Percentiles rank a stretch among this genome's conserved stretches.
Evolutionary conservation across 2,888 invertebrate genomes (phyloP).

Genomic region (Drosophila paranaensis): DNA sequence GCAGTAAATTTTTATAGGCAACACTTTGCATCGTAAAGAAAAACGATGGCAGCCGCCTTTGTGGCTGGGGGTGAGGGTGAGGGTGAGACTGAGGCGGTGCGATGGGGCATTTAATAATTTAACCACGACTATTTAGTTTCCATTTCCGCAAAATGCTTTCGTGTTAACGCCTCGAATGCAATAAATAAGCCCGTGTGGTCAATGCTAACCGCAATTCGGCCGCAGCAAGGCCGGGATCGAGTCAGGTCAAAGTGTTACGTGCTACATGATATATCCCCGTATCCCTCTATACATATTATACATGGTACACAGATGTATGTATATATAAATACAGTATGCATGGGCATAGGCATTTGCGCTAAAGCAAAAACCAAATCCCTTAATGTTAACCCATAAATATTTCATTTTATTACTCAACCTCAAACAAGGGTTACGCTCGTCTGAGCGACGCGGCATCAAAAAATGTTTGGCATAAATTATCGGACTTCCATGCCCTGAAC

Average conservation of each 20-base stretch:
- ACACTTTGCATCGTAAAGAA: slow-evolving; percentile 70
- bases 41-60: slow-evolving; percentile 52
- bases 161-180: slow-evolving; percentile 72
- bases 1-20: slow-evolving; percentile 69
- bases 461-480: slow-evolving; percentile 64
- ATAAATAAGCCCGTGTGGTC: slow-evolving; percentile 68
- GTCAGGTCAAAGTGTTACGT: slow-evolving; percentile 39
- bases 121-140: slow-evolving; percentile 78
- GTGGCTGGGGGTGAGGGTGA: slow-evolving; percentile 14
- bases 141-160: slow-evolving; percentile 72
- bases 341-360: slow-evolving; percentile 25
- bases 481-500: slow-evolving; percentile 21
- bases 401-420: slow-evolving; percentile 76
- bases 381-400: slow-evolving; percentile 77
- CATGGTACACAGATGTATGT: neutral
- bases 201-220: slow-evolving; percentile 54
- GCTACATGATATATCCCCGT: slow-evolving; percentile 45
- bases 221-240: slow-evolving; percentile 40
- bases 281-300: slow-evolving; percentile 27
- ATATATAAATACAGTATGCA: slow-evolving; percentile 25
- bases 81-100: slow-evolving; percentile 16
- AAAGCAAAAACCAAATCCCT: slow-evolving; percentile 69
- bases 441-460: slow-evolving; percentile 45
- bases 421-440: slow-evolving; percentile 67
- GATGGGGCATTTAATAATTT: slow-evolving; percentile 73